Evolutionary conservation across 2,888 invertebrate genomes (phyloP).

Genomic region (Caenorhabditis uteleia): DNA sequence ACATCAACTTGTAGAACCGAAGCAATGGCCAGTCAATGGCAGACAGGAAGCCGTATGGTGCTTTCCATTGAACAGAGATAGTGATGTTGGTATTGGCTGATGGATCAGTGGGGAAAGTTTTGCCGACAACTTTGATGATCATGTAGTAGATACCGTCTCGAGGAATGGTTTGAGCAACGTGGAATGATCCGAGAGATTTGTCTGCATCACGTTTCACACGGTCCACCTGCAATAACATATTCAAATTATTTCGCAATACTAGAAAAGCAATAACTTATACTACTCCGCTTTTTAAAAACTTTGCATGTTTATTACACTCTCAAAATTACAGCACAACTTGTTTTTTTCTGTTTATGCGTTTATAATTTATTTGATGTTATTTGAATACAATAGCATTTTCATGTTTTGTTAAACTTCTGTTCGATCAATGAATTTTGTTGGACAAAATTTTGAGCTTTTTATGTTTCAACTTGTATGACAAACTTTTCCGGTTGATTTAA

Average conservation of each 20-base stretch:
- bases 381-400: too few species aligned
- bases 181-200: conserved; percentile 55
- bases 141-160: conserved; percentile 66
- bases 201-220: conserved; percentile 27
- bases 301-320: too few species aligned
- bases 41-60: conserved; percentile 82
- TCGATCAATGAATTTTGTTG: too few species aligned
- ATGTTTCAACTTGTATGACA: background rate
- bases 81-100: conserved; percentile 40
- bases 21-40: conserved; percentile 88
- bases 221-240: conserved; percentile 10
- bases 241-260: background rate
- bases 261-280: background rate
- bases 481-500: conserved; percentile 8
- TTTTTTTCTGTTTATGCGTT: too few species aligned
- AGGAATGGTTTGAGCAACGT: conserved; percentile 60
- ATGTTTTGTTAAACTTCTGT: too few species aligned
- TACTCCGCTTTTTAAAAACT: too few species aligned
- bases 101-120: conserved; percentile 16
- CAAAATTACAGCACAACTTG: too few species aligned
- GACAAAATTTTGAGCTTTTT: too few species aligned
- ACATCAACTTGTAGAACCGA: conserved; percentile 89
- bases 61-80: conserved; percentile 49
- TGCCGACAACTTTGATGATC: conserved; percentile 56
- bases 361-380: too few species aligned